phyloP scores from a whole-genome alignment of 92 coral and sea anemone species.

The Actinernus sp. region DNA sequence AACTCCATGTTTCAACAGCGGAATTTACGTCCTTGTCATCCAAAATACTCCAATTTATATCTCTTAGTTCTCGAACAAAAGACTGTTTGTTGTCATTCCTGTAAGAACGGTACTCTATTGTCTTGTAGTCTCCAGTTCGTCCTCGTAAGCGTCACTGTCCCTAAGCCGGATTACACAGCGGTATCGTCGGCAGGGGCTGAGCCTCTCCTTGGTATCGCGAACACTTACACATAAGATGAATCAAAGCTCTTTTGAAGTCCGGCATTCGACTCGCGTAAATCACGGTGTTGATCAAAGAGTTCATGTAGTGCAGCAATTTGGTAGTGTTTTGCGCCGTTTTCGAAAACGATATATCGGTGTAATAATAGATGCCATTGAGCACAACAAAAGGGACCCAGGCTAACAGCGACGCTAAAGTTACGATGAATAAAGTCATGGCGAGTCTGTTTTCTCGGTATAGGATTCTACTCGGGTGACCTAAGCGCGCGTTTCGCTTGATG shows the following conservation, averaged over 20 bases:
- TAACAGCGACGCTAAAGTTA: constrained; percentile 28
- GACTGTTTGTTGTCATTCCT: too few relatives aligned
- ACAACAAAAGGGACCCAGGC: constrained; percentile 44
- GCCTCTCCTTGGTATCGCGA: not conserved
- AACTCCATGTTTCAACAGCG: too few relatives aligned
- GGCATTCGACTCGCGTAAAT: constrained; percentile 48
- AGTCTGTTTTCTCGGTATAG: constrained; percentile 36
- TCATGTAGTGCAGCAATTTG: constrained; percentile 33
- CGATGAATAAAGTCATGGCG: constrained; percentile 32
- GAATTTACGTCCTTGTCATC: too few relatives aligned
- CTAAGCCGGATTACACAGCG: too few relatives aligned
- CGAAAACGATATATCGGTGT: constrained; percentile 2
- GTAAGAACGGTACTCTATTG: too few relatives aligned
- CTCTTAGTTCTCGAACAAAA: too few relatives aligned
- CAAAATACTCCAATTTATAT: too few relatives aligned
- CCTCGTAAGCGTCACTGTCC: too few relatives aligned
- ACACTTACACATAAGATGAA: constrained; percentile 12
- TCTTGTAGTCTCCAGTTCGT: too few relatives aligned
- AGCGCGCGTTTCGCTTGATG: not conserved
- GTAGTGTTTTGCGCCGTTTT: constrained; percentile 7
- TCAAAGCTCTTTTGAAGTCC: constrained; percentile 28
- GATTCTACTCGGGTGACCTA: not conserved
- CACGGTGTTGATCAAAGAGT: constrained; percentile 34
- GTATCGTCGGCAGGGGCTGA: too few relatives aligned
- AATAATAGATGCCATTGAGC: constrained; percentile 33